Conservation (phyloP, 1,140 invertebrate genomes). For the Euura lappo region DNA sequence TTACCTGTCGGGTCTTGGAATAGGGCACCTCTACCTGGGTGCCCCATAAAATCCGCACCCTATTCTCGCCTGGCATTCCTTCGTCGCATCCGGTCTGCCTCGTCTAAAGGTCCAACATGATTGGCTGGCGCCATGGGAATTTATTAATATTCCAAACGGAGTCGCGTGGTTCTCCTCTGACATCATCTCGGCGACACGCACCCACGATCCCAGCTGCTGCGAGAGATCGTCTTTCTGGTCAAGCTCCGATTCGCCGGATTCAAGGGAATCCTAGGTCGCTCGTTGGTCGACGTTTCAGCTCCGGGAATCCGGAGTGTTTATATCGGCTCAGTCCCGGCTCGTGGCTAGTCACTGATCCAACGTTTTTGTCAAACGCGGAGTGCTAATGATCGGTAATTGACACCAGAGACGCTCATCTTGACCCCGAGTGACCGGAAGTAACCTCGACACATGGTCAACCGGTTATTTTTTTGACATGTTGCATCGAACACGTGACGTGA, state of each 20-base stretch:
- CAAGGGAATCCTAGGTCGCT: background rate
- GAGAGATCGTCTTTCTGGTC: background rate
- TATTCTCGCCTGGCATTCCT: background rate
- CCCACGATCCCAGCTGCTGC: background rate
- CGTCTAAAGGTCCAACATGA: background rate
- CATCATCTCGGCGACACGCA: conserved; percentile 4
- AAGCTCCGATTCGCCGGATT: background rate
- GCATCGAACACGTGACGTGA: too few relatives aligned
- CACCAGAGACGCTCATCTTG: too few relatives aligned
- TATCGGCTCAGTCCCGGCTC: background rate
- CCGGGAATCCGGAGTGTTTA: background rate
- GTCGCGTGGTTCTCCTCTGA: background rate
- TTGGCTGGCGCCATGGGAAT: background rate
- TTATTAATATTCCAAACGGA: conserved; percentile 4
- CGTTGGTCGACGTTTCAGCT: background rate
- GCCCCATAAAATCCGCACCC: background rate
- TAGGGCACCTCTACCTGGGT: background rate
- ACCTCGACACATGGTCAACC: too few relatives aligned
- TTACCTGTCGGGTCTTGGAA: background rate
- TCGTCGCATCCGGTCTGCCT: background rate
- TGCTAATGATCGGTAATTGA: too few relatives aligned
- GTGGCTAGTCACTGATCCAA: background rate
- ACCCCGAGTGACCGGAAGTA: too few relatives aligned
- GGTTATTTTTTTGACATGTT: too few relatives aligned
- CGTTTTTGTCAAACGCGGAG: background rate